Evolutionary conservation across 1,140 invertebrate genomes (phyloP).

Genomic region (Tyrophagus putrescentiae): DNA sequence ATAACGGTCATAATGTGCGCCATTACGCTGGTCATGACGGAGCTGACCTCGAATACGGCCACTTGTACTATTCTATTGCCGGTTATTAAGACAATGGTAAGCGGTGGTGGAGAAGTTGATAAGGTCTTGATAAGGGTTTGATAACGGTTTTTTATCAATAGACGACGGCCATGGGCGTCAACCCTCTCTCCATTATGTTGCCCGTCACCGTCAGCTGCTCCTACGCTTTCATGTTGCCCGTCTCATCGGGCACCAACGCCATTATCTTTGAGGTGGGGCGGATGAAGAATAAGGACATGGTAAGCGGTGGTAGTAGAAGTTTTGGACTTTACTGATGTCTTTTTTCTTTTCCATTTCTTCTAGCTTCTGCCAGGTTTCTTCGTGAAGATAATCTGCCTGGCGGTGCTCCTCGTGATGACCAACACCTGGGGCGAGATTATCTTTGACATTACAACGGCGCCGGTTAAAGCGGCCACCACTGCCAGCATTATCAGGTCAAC

Average conservation of each 20-base stretch:
- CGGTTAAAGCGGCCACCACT: no score
- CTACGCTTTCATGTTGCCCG: conserved; percentile 58
- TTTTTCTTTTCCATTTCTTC: conserved; percentile 21
- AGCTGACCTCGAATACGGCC: conserved; percentile 38
- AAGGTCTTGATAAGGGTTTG: conserved; percentile 12
- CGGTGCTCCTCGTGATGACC: conserved; percentile 49
- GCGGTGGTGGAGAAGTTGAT: conserved; percentile 19
- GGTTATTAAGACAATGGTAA: conserved; percentile 35
- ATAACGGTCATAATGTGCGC: conserved; percentile 12
- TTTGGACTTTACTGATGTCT: neutral
- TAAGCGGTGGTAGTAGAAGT: conserved; percentile 14
- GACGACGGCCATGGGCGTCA: conserved; percentile 37
- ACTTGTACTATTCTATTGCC: conserved; percentile 38
- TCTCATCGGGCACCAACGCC: conserved; percentile 80
- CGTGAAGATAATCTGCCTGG: conserved; percentile 54
- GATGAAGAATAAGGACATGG: conserved; percentile 30
- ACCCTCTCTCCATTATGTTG: conserved; percentile 74
- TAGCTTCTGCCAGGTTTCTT: conserved; percentile 54
- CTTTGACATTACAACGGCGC: conserved; percentile 34
- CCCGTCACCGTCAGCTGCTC: conserved; percentile 63
- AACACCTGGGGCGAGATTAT: conserved; percentile 46
- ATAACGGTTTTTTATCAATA: conserved; percentile 29
- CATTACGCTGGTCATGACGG: conserved; percentile 29
- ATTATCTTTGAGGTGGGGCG: conserved; percentile 58
- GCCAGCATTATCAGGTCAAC: no score